Evolutionary conservation across 2,797 vertebrate species (phyloP).

Genomic region (Hybognathus amarus): DNA sequence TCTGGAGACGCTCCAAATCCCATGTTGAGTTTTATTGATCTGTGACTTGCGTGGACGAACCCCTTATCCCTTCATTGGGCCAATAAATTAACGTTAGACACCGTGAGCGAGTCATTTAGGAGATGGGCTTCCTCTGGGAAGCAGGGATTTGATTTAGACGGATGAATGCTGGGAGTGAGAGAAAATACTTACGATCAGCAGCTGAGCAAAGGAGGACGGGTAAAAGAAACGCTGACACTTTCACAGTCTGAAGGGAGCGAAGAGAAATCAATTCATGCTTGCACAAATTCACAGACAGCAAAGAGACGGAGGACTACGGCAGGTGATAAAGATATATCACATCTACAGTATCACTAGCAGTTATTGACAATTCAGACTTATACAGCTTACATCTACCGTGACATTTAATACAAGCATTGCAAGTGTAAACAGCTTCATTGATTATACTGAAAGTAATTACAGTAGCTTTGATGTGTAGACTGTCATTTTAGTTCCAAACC

Average conservation of each 20-base stretch:
- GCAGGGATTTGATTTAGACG: conserved; percentile 1
- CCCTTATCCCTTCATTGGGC: conserved; percentile 38
- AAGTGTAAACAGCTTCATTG: neutral
- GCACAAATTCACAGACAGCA: conserved; percentile 5
- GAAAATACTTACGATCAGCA: conserved; percentile 15
- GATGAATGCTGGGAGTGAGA: conserved; percentile 1
- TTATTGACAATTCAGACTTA: neutral
- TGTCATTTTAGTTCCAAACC: neutral
- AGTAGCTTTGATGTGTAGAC: neutral
- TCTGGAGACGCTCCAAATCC: conserved; percentile 27
- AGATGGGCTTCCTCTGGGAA: conserved; percentile 11
- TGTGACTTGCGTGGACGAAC: neutral
- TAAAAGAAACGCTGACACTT: conserved; percentile 27
- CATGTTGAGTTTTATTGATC: conserved; percentile 45
- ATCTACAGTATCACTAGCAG: neutral
- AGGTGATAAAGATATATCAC: neutral
- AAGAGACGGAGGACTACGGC: neutral
- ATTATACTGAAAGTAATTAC: neutral
- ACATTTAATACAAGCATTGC: neutral
- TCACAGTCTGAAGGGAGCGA: neutral
- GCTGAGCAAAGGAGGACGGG: conserved; percentile 7
- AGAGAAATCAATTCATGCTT: conserved; percentile 5
- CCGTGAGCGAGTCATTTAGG: conserved; percentile 27
- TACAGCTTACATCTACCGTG: neutral
- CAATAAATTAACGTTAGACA: conserved; percentile 49